These are phyloP conservation scores for Aurelia coerulea DNA, from an alignment of 30 jellyfish, hydroid and myxozoan species.

Conservation along the genomic window DNA sequence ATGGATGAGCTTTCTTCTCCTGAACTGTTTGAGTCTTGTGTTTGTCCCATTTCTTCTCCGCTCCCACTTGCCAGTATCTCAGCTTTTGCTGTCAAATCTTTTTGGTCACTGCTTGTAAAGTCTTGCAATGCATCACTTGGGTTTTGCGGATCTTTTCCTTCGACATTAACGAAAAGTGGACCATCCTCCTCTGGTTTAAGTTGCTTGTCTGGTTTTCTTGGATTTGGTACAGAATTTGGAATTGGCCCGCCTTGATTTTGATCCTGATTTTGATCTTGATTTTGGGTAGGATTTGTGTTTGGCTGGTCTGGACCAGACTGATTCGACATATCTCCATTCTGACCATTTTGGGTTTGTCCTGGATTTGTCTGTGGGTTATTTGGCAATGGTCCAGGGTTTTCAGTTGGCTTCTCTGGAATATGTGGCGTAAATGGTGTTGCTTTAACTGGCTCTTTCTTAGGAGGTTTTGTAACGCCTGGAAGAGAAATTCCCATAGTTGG, in stretches of 20 bases:
- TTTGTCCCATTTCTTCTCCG: constrained; percentile 26
- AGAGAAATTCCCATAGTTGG: constrained; percentile 1
- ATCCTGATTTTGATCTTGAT: constrained; percentile 12
- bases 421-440: constrained; percentile 51
- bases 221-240: constrained; percentile 18
- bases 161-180: constrained; percentile 1
- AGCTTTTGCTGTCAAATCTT: constrained; percentile 1
- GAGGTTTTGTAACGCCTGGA: background rate
- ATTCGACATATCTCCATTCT: constrained; percentile 4
- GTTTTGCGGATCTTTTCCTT: constrained; percentile 32
- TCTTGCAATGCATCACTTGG: constrained; percentile 51
- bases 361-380: no score
- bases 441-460: constrained; percentile 1
- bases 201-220: constrained; percentile 7
- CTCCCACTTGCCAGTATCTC: constrained; percentile 1
- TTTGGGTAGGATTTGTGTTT: constrained; percentile 23
- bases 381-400: constrained; percentile 1
- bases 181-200: background rate
- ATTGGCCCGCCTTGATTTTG: background rate
- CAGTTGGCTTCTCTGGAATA: constrained; percentile 51
- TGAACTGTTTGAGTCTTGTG: background rate
- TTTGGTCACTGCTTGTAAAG: background rate
- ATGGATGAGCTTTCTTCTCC: constrained; percentile 15
- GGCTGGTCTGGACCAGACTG: constrained; percentile 14
- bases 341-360: no score